Evolutionary conservation across 2,888 invertebrate genomes (phyloP).

Genomic region (Tholera decimalis): DNA sequence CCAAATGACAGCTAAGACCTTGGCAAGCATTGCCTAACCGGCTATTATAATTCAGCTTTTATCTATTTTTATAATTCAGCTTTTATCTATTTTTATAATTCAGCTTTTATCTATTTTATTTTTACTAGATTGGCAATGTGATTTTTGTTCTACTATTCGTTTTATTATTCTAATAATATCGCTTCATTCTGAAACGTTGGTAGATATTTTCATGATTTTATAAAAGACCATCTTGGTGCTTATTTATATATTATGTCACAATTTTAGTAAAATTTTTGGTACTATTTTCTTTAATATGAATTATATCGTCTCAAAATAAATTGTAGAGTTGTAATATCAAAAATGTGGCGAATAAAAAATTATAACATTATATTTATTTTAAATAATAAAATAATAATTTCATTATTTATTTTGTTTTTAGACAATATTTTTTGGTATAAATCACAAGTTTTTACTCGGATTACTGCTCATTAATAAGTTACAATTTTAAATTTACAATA

Average conservation of each 20-base stretch:
- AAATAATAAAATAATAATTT: background rate
- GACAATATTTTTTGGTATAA: background rate
- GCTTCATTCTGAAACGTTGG: background rate
- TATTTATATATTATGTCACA: slow-evolving; percentile 1
- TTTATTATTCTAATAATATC: background rate
- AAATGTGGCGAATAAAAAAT: slow-evolving; percentile 2
- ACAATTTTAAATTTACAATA: slow-evolving; percentile 33
- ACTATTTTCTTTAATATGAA: slow-evolving; percentile 4
- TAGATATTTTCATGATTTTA: background rate
- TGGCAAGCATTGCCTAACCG: too few relatives aligned
- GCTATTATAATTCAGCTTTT: too few relatives aligned
- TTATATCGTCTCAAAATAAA: background rate
- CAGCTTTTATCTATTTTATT: too few relatives aligned
- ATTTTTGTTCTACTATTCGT: slow-evolving; percentile 14
- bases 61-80: too few relatives aligned
- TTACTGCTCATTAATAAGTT: slow-evolving; percentile 22
- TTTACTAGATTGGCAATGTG: background rate
- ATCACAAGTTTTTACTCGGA: slow-evolving; percentile 1
- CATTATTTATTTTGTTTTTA: slow-evolving; percentile 9
- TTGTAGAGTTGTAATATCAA: background rate
- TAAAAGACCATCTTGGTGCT: slow-evolving; percentile 3
- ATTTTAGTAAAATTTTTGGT: background rate
- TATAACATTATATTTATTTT: background rate
- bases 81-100: too few relatives aligned
- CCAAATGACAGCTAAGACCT: too few relatives aligned